Conservation (phyloP, 1,140 invertebrate species). For the Drosophila mayri region DNA sequence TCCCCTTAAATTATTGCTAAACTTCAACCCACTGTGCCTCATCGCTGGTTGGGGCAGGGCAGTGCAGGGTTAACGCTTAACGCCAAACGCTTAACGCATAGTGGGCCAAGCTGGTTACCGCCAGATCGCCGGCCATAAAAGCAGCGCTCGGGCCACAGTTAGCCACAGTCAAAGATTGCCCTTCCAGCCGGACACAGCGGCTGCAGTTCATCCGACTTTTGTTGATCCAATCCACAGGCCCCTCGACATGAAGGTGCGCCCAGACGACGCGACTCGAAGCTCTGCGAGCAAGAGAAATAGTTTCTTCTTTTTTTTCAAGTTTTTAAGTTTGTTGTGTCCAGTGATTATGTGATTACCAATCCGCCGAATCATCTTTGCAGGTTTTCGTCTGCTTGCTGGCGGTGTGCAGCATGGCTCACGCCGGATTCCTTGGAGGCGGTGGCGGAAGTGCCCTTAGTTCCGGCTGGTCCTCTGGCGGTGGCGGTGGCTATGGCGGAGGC, state of each 20-base stretch:
- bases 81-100: constrained; percentile 3
- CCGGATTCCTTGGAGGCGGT: constrained; percentile 64
- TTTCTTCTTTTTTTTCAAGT: constrained; percentile 2
- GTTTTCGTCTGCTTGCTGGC: constrained; percentile 79
- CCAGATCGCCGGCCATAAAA: constrained; percentile 54
- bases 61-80: constrained; percentile 7
- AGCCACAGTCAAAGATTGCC: constrained; percentile 72
- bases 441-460: constrained; percentile 52
- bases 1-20: fast-evolving
- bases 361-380: constrained; percentile 40
- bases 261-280: constrained; percentile 19
- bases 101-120: constrained; percentile 19
- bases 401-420: constrained; percentile 72
- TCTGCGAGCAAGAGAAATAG: constrained; percentile 13
- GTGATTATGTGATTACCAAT: constrained; percentile 24
- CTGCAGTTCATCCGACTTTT: constrained; percentile 20
- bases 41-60: constrained; percentile 4
- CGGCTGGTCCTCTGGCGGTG: constrained; percentile 48
- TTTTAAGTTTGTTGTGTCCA: constrained; percentile 16
- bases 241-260: constrained; percentile 67
- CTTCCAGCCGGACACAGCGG: constrained; percentile 53
- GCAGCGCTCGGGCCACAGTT: constrained; percentile 6
- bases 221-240: constrained; percentile 5
- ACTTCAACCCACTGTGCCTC: constrained; percentile 2
- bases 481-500: constrained; percentile 23